These are phyloP conservation scores for Lepus europaeus DNA, from an alignment of 2,113 vertebrate species.

Conservation along the genomic window DNA sequence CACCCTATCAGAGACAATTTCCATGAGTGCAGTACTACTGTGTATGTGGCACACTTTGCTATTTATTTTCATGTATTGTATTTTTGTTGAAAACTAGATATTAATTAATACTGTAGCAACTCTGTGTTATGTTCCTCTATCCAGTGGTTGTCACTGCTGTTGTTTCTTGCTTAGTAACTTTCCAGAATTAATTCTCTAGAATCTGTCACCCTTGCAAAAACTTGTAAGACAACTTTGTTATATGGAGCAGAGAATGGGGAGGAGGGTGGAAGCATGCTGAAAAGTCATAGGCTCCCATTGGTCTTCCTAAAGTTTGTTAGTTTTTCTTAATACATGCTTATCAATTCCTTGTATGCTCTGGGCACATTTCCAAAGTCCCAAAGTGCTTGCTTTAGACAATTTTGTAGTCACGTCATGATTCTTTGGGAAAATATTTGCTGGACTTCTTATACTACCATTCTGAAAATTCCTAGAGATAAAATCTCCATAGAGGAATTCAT, in stretches of 20 bases:
- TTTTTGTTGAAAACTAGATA: neutral
- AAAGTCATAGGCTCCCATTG: neutral
- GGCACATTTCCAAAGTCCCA: neutral
- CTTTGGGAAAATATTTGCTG: neutral
- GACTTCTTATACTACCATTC: neutral
- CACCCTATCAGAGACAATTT: neutral
- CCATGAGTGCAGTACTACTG: neutral
- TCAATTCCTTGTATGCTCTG: neutral
- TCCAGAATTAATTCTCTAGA: neutral
- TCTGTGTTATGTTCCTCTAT: neutral
- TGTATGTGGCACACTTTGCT: neutral
- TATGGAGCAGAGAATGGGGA: neutral
- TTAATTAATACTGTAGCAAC: neutral
- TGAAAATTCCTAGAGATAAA: neutral
- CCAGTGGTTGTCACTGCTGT: neutral
- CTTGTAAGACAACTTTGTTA: no score
- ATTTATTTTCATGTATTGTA: neutral
- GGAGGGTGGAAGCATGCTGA: neutral
- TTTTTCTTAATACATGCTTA: conserved; percentile 12
- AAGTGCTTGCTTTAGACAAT: neutral
- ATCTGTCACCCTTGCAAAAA: neutral
- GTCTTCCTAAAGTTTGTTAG: neutral
- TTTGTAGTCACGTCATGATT: neutral
- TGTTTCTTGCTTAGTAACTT: conserved; percentile 22
- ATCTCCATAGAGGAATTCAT: neutral